Percentiles rank a stretch among this genome's conserved stretches.
phyloP scores from a whole-genome alignment of 2,888 invertebrate genomes.

The Thecocarcelia acutangulata region DNA sequence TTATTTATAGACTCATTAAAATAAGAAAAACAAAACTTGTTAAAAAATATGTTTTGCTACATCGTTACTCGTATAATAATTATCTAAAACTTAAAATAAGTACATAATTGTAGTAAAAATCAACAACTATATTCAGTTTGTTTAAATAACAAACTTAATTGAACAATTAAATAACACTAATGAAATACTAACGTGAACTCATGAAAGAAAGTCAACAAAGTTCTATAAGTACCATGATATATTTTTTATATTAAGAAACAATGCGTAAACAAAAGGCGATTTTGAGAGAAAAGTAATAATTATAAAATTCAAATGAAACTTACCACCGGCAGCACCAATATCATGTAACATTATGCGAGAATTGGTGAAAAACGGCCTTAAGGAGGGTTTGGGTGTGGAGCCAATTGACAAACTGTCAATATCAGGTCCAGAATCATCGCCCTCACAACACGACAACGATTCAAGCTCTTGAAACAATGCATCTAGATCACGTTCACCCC shows the following conservation, averaged over 20 bases:
- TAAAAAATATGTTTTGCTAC: too few relatives aligned
- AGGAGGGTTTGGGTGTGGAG: conserved; percentile 97
- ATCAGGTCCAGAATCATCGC: conserved; percentile 95
- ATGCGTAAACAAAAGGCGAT: conserved; percentile 25
- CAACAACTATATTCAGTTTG: conserved; percentile 21
- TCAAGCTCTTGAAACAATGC: conserved; percentile 97
- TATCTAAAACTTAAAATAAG: not conserved
- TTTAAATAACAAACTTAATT: conserved; percentile 17
- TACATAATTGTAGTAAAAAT: conserved; percentile 3
- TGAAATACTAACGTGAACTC: conserved; percentile 18
- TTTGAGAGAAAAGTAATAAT: too few relatives aligned
- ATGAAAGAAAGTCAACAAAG: conserved; percentile 24
- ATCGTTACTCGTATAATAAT: too few relatives aligned
- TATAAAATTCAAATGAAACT: conserved; percentile 59
- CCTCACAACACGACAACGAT: conserved; percentile 92
- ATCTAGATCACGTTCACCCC: conserved; percentile 94
- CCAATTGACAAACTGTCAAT: conserved; percentile 97
- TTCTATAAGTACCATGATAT: conserved; percentile 8
- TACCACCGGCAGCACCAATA: conserved; percentile 74
- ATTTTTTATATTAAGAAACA: not conserved
- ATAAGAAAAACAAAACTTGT: not conserved
- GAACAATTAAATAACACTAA: not conserved
- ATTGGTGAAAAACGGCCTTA: conserved; percentile 97
- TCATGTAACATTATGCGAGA: conserved; percentile 88
- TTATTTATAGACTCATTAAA: conserved; percentile 18